Base-by-base conservation (phyloP, 2,888 invertebrate genomes). In the Glyphotaelius pellucidus region DNA sequence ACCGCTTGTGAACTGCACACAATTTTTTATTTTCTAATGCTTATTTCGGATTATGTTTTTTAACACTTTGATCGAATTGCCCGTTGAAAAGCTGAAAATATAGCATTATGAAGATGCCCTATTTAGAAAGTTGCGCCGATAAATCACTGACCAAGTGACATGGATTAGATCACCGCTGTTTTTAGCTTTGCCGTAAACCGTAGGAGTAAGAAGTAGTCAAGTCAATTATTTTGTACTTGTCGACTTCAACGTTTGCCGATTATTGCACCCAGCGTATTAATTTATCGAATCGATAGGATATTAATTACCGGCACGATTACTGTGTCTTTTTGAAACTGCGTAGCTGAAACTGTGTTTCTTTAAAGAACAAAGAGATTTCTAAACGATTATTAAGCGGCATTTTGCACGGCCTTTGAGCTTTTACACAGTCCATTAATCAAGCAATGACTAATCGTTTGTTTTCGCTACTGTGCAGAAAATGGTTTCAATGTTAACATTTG, bases 141-240 rank as follows among this genome's bases (percentile, higher is more conserved):
- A 83, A 90, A 30, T 47, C 38, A 90, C 47, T 83, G 83, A 31
- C 85, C 42, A n/a, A 47, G 52, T 9, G 67, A 32, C 67, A 79
- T 15, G 81, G 91, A 92, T 92, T 92, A 91, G 90, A 90, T 89
- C 92, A 92, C 90, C 86, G 79, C 92, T 92, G 91, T 90, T 80
- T 89, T 42, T 92, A 92, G 91, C 31, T 52, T 31, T 1, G 25
- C 31, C n/a, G 31, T n/a, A 80, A 91, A 31, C 38, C 84, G 92
- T 92, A 86, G 92, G 92, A 85, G 80, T 67, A 67, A n/a, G 84
- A 79, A 35, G 35, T 42, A 30, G 25, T 12, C 11, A 67, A 87
- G 67, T 52, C 87, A 52, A 30, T 47, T 52, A 52, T 15, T 87
- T 31, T 30, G 67, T 87, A 87, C 87, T 87, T 87, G 67, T 52